phyloP scores from a whole-genome alignment of 2,888 invertebrate species.

The Stenotaenia linearis region DNA sequence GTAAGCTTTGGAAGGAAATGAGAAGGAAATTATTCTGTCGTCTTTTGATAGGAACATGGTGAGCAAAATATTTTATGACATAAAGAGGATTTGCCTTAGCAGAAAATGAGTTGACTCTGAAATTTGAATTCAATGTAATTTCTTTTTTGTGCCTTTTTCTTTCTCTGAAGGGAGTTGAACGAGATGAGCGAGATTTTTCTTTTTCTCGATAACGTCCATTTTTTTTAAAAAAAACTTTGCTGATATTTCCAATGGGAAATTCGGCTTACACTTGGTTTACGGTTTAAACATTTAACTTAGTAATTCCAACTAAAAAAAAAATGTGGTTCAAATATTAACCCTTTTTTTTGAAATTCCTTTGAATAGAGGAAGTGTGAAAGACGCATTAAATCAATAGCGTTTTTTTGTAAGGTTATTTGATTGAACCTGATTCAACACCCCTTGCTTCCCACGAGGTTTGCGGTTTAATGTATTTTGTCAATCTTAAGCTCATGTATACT shows the following conservation, averaged over 20 bases:
- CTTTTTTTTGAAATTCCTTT: neutral
- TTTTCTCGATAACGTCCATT: neutral
- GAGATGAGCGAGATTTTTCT: neutral
- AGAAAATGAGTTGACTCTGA: conserved; percentile 12
- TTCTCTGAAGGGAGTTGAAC: conserved; percentile 2
- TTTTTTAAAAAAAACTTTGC: neutral
- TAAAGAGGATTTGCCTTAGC: conserved; percentile 26
- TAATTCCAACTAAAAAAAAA: neutral
- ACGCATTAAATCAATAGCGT: neutral
- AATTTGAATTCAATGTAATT: conserved; percentile 26
- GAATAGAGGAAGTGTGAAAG: neutral
- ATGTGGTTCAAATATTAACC: too few relatives aligned
- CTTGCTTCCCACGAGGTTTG: conserved; percentile 7
- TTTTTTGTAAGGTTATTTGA: neutral
- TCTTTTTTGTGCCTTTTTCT: conserved; percentile 8
- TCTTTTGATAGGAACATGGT: conserved; percentile 26
- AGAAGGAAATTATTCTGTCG: conserved; percentile 14
- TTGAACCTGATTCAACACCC: neutral
- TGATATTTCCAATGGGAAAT: neutral
- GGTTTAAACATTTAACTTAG: neutral
- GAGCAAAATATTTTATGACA: conserved; percentile 26
- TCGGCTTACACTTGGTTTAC: neutral
- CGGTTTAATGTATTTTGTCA: conserved; percentile 19
- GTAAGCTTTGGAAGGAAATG: neutral
- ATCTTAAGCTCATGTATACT: neutral